Percentiles rank a stretch among this genome's conserved stretches.
phyloP scores from a whole-genome alignment of 2,113 vertebrate genomes.

The Sinocyclocheilus anophthalmus region DNA sequence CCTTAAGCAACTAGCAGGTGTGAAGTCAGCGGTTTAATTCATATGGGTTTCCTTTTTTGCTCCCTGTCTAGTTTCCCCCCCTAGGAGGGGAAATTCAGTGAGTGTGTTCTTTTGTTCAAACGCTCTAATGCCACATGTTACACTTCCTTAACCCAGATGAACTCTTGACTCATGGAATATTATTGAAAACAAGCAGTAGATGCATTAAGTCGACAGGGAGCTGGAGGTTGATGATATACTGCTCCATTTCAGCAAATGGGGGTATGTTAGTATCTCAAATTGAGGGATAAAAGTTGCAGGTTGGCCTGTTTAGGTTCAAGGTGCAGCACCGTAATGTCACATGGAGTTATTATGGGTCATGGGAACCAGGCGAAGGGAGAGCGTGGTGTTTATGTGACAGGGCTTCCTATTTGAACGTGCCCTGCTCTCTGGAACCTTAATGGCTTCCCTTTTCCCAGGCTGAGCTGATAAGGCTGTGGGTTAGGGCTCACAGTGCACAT shows the following conservation, averaged over 20 bases:
- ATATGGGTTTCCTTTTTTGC: slow-evolving; percentile 9
- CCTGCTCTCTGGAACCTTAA: slow-evolving; percentile 76
- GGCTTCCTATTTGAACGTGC: slow-evolving; percentile 75
- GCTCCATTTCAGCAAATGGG: background rate
- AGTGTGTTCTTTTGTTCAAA: too few species aligned
- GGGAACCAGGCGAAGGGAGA: slow-evolving; percentile 67
- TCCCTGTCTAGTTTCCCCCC: background rate
- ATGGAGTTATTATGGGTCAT: slow-evolving; percentile 65
- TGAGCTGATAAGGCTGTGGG: slow-evolving; percentile 60
- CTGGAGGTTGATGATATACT: background rate
- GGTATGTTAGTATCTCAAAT: background rate
- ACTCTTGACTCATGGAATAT: too few species aligned
- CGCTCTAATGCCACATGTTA: too few species aligned
- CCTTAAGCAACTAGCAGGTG: background rate
- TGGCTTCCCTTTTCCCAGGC: slow-evolving; percentile 77
- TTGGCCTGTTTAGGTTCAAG: slow-evolving; percentile 14
- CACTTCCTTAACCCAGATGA: too few species aligned
- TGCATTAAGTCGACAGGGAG: background rate
- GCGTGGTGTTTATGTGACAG: slow-evolving; percentile 71
- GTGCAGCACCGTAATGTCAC: slow-evolving; percentile 18
- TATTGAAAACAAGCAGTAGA: too few species aligned
- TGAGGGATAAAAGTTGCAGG: slow-evolving; percentile 21
- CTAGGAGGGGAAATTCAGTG: too few species aligned
- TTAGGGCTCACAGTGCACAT: slow-evolving; percentile 36
- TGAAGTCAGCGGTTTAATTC: slow-evolving; percentile 19